Conservation (phyloP, 2,888 invertebrate species). For the Eupithecia subfuscata region DNA sequence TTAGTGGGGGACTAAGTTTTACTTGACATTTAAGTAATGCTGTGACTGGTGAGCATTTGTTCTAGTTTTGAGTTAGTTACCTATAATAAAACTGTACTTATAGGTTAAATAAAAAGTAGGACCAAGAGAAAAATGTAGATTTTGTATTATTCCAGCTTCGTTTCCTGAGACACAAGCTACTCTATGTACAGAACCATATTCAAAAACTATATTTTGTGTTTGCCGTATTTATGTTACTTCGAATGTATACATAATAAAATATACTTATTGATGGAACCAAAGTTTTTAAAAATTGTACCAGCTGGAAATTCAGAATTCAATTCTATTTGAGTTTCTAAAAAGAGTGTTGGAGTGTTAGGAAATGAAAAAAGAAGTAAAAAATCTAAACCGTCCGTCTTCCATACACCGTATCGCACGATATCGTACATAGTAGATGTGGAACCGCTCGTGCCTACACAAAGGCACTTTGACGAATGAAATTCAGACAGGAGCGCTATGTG, state of each 20-base stretch:
- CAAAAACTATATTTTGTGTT: background rate
- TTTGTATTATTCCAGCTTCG: no score
- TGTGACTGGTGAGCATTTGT: background rate
- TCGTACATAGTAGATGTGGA: background rate
- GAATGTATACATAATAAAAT: no score
- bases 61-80: background rate
- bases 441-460: background rate
- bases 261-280: no score
- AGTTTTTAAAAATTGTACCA: background rate
- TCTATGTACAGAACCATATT: background rate
- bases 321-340: background rate
- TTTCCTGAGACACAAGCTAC: background rate
- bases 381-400: background rate
- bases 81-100: background rate
- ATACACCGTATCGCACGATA: background rate
- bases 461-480: conserved; percentile 10
- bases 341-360: background rate
- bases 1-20: conserved; percentile 25
- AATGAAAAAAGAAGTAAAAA: background rate
- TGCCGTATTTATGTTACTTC: background rate
- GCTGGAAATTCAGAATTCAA: background rate
- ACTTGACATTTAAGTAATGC: conserved; percentile 5
- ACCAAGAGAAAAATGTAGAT: no score
- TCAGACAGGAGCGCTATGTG: background rate
- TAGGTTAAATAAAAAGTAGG: no score